Base-by-base conservation (phyloP, 2,888 invertebrate genomes). In the Ochropleura leucogaster region DNA sequence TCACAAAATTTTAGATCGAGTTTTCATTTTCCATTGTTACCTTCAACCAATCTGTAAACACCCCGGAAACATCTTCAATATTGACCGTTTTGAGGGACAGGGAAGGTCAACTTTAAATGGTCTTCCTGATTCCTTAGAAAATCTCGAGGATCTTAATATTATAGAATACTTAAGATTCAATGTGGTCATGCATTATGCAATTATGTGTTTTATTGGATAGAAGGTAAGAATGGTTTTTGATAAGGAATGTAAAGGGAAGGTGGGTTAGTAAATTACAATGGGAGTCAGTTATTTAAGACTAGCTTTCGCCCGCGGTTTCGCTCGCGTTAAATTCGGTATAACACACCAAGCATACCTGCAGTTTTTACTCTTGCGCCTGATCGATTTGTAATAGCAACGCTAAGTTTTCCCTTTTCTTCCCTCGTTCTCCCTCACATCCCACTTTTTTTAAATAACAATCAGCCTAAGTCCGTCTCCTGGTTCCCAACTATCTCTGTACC, bases 71-170 rank as follows among this genome's bases (percentile, higher is more conserved):
- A 30, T 40, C 51, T 18, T 1, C n/a, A 0, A 44, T 51, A 62
- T 16, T 60, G 4, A 5, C 63, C 49, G 63, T 74, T 74, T 72
- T 57, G 65, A 66, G 73, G 57, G 51, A 47, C 60, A 62, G 5
- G 42, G 68, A 46, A 74, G 83, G 10, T 72, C 87, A 70, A 40
- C 3, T 55, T 72, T 68, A 0, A 72, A n/a, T 82, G 79, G 84
- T 53, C 63, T 30, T 55, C n/a, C 77, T 59, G 49, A 59, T 83
- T 87, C 86, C 89, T 89, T 87, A 85, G 88, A 88, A 91, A 91
- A 92, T 92, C 92, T 92, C 90, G 68, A 86, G 87, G 89, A 90
- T 88, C 88, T 73, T 73, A 53, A 85, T 83, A 88, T 89, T 85
- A 89, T 89, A 85, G 88, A 89, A 88, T 88, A 89, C 89, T 90